phyloP scores from a whole-genome alignment of 2,797 vertebrate genomes.

The Onychomys arenicola region DNA sequence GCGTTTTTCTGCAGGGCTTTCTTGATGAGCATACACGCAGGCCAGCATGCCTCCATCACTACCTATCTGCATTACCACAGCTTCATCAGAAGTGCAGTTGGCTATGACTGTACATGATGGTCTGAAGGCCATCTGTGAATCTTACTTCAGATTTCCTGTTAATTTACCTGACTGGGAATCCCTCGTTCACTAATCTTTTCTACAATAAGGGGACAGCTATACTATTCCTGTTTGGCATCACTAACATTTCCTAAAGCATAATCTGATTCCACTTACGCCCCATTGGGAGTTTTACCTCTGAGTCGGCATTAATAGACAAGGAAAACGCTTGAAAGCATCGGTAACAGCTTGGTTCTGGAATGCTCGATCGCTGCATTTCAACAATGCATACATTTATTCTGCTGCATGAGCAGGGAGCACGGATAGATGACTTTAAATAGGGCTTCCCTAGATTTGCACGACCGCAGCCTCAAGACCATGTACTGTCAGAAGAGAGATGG shows the following conservation, averaged over 20 bases:
- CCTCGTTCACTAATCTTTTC: not conserved
- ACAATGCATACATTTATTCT: not conserved
- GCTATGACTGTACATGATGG: not conserved
- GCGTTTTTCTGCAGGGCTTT: conserved; percentile 16
- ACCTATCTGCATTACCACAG: not conserved
- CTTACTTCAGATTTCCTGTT: not conserved
- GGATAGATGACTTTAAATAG: not conserved
- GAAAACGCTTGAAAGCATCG: not conserved
- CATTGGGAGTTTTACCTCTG: conserved; percentile 35
- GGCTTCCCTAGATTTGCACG: not conserved
- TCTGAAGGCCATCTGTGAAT: not conserved
- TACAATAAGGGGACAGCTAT: not conserved
- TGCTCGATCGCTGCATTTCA: not conserved
- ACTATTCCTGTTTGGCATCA: not conserved
- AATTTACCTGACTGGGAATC: not conserved
- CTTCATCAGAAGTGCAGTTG: not conserved
- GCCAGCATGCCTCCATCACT: not conserved
- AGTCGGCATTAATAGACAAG: conserved; percentile 3
- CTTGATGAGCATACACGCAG: not conserved
- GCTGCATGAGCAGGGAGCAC: not conserved
- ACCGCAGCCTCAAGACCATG: not conserved
- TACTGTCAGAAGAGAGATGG: not conserved
- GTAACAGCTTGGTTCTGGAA: conserved; percentile 28
- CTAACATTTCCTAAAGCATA: not conserved
- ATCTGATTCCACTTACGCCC: not conserved